Evolutionary conservation across 2,888 invertebrate genomes (phyloP).

Genomic region (Platypus cylindrus): DNA sequence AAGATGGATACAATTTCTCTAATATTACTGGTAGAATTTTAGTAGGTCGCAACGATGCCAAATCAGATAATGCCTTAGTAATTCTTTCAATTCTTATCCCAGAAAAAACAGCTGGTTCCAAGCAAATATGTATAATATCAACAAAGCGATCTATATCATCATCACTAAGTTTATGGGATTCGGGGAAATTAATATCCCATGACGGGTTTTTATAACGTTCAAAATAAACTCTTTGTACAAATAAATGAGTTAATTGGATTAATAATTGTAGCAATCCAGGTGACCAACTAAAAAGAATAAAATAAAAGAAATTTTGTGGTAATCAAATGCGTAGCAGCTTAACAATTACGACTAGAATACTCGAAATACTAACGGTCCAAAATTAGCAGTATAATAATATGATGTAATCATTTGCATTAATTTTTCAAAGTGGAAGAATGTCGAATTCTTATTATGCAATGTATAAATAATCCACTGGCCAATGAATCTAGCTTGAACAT

Average conservation of each 20-base stretch:
- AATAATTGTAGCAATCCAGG: slow-evolving; percentile 53
- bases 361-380: slow-evolving; percentile 48
- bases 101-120: slow-evolving; percentile 68
- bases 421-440: slow-evolving; percentile 60
- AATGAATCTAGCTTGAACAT: slow-evolving; percentile 37
- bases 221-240: slow-evolving; percentile 45
- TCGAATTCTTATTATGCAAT: slow-evolving; percentile 49
- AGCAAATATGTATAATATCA: slow-evolving; percentile 56
- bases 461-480: slow-evolving; percentile 48
- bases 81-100: slow-evolving; percentile 50
- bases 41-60: slow-evolving; percentile 69
- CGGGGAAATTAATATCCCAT: slow-evolving; percentile 61
- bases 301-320: too few relatives aligned
- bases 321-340: too few relatives aligned
- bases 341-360: too few relatives aligned
- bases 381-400: slow-evolving; percentile 82
- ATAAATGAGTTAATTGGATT: slow-evolving; percentile 51
- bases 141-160: slow-evolving; percentile 73
- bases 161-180: slow-evolving; percentile 59
- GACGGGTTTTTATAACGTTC: slow-evolving; percentile 50
- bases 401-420: slow-evolving; percentile 74
- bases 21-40: slow-evolving; percentile 71
- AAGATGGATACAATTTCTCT: slow-evolving; percentile 64
- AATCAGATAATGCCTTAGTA: slow-evolving; percentile 54
- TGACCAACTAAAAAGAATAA: slow-evolving; percentile 66